Evolutionary conservation across 2,888 invertebrate genomes (phyloP).

Genomic region (Pseudococcus longispinus): DNA sequence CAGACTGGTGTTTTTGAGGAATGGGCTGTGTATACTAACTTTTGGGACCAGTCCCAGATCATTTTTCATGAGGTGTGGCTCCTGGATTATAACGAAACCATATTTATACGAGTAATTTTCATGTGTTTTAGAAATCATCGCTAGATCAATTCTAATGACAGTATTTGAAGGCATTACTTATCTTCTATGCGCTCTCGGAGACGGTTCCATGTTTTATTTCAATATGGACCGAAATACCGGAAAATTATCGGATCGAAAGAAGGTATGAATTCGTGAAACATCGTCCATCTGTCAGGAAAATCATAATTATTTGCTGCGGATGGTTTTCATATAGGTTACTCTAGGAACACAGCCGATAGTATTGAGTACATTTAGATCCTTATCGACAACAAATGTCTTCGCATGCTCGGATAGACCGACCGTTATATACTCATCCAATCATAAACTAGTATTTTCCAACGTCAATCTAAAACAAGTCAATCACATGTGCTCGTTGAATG

Average conservation of each 20-base stretch:
- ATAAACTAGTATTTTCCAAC: slow-evolving; percentile 97
- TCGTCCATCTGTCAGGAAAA: not conserved
- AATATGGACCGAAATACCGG: slow-evolving; percentile 79
- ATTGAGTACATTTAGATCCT: slow-evolving; percentile 84
- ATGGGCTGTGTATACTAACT: no score
- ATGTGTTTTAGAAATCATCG: slow-evolving; percentile 83
- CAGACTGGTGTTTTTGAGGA: no score
- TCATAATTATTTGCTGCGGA: not conserved
- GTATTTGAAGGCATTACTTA: slow-evolving; percentile 85
- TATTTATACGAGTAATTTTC: not conserved
- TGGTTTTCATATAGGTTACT: slow-evolving; percentile 70
- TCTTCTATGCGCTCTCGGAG: slow-evolving; percentile 90
- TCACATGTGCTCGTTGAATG: slow-evolving; percentile 97
- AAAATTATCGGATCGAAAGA: slow-evolving; percentile 84
- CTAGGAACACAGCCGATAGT: slow-evolving; percentile 97
- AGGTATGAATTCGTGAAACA: slow-evolving; percentile 64
- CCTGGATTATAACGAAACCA: not conserved
- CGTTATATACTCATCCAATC: slow-evolving; percentile 98
- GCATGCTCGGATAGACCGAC: slow-evolving; percentile 98
- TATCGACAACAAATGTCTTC: slow-evolving; percentile 94
- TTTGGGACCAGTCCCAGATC: no score
- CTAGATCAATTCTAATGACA: slow-evolving; percentile 92
- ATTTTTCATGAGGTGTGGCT: no score
- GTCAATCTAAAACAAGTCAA: slow-evolving; percentile 94
- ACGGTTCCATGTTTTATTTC: slow-evolving; percentile 98